Base-by-base conservation (phyloP, 2,888 invertebrate species). In the Mesorhabditis spiculigera region DNA sequence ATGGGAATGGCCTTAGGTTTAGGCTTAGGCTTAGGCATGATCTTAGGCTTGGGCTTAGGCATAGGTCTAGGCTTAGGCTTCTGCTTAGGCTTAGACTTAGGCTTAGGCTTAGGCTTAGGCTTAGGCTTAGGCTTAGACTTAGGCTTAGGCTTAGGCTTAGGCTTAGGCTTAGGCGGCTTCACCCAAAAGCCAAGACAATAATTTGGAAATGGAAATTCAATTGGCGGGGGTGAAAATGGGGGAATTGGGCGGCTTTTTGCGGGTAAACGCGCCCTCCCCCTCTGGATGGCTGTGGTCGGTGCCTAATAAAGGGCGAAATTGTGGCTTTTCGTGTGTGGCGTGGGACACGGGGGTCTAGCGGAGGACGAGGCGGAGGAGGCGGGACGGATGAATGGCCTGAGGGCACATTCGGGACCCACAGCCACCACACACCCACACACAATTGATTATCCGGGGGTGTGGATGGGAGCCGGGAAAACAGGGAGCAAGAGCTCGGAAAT, bases 51-150 rank as follows among this genome's bases (percentile, higher is more conserved):
- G 13, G 50, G 50, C 50, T 50, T 13, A 50, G 50, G 13, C 50
- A 10, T 13, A 50, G 50, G 50, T 13, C 50, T 13, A 50, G 50
- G 50, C 50, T 50, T 50, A 50, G 50, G 50, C 50, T 50, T 13
- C 6, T 6, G 50, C 6, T 13, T 13, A 50, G 50, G 50, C 6
- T 13, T 13, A 50, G 50, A 13, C 50, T 13, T 13, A 63, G 63
- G 63, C 63, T 63, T 16, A 63, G 63, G 28, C 63, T 63, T 16
- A 63, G 63, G 63, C 63, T 16, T 16, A 63, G 63, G 63, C 63
- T 63, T 63, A 63, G 63, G 63, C 63, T 63, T 16, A 63, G 63
- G 63, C 10, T 16, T 16, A 63, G 63, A 16, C 10, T 16, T 16
- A 28, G 28, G 63, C 63, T 16, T 16, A 63, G 63, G 63, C 63